Evolutionary conservation across 2,797 vertebrate species (phyloP).

Genomic region (Mergus octosetaceus): DNA sequence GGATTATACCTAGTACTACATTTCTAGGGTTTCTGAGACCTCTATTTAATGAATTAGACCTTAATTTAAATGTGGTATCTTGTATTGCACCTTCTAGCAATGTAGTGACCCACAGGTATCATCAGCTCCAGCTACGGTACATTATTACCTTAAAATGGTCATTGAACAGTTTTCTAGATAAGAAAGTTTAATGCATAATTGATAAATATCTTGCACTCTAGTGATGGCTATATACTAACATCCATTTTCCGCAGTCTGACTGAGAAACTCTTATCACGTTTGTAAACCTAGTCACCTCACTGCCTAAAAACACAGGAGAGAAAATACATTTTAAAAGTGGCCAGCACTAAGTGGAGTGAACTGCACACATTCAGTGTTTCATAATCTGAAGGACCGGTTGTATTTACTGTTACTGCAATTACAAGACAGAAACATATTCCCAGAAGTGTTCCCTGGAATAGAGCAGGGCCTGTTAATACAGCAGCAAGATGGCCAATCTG

Average conservation of each 20-base stretch:
- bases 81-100: background rate
- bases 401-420: conserved; percentile 17
- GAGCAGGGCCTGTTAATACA: conserved; percentile 2
- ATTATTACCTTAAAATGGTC: background rate
- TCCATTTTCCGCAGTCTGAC: background rate
- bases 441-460: background rate
- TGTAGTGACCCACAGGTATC: background rate
- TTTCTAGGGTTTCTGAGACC: background rate
- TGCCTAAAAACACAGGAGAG: background rate
- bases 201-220: background rate
- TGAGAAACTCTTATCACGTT: background rate
- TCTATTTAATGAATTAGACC: background rate
- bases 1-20: background rate
- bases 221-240: background rate
- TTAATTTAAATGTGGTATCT: background rate
- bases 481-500: conserved; percentile 8
- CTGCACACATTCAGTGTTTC: background rate
- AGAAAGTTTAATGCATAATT: background rate
- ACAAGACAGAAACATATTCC: conserved; percentile 1
- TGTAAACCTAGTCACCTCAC: background rate
- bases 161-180: background rate
- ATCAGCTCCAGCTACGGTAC: background rate
- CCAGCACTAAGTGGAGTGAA: background rate
- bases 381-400: background rate
- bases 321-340: conserved; percentile 11